Evolutionary conservation across 2,113 vertebrate genomes (phyloP), one percentile per base, ranked within the genome.

Genomic region (Catharus bicknelli): DNA sequence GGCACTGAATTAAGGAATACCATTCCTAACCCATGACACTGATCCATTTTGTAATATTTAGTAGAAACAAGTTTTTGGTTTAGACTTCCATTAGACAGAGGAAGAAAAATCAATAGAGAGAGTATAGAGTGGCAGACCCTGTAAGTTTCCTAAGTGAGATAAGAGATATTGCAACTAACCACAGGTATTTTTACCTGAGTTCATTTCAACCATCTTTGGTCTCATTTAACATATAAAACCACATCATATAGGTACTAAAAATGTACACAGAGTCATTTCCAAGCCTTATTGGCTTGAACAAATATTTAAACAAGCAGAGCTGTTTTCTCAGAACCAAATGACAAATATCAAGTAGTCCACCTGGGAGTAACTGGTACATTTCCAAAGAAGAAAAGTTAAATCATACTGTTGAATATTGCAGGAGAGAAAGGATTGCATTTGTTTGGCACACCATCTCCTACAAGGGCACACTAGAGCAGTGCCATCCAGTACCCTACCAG

Each of bases 391-490:
- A 75, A 45, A 77, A 47, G n/a, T 54, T 54, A 36, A 75, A 77
- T 51, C 26, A 27, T 16, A 3, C 5, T 62, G 8, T 30, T 73
- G 23, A n/a, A 62, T 88, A 77, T 55, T 42, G 7, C 42, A 34
- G 0, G 0, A 80, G 43, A 50, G 17, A 84, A 88, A 50, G 10
- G 7, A 61, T 36, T 83, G 20, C 4, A 32, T 80, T 80, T 15
- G 2, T 50, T 82, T 72, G 54, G 17, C 32, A 50, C 20, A 73
- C 3, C 32, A 36, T 30, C 27, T 62, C 20, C 51, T 70, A n/a
- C 1, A 8, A 5, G 1, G 9, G 2, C 29, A 45, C 19, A 5
- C 23, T 47, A 40, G 58, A 45, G 25, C 18, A 61, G 10, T 1
- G 1, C 42, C 23, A 23, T 13, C 13, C 36, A 7, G 6, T 27